Evolutionary conservation across 1,140 invertebrate genomes (phyloP).

Genomic region (Psix sp.): DNA sequence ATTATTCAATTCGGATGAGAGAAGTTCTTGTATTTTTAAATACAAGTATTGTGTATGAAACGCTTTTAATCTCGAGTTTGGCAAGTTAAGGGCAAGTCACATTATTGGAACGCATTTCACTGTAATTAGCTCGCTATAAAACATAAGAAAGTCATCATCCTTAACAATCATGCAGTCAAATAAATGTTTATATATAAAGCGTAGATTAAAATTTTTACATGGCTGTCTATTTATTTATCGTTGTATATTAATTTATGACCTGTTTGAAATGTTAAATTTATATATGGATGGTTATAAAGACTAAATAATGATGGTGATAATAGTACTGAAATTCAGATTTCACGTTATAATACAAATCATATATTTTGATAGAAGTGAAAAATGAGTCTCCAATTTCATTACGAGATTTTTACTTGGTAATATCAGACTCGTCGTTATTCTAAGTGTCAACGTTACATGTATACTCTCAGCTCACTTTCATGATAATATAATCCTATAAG

Average conservation of each 20-base stretch:
- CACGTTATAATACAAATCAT: no score
- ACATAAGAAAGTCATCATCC: constrained; percentile 19
- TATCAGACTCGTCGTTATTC: constrained; percentile 58
- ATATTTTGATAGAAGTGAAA: no score
- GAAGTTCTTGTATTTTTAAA: constrained; percentile 68
- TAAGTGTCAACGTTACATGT: constrained; percentile 57
- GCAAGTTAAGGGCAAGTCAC: constrained; percentile 75
- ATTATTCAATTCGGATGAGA: constrained; percentile 75
- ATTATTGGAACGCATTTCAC: constrained; percentile 64
- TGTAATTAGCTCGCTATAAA: constrained; percentile 42
- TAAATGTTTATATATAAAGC: no score
- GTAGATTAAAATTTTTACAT: no score
- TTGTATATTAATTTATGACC: no score
- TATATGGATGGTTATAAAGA: no score
- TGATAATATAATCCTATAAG: constrained; percentile 58
- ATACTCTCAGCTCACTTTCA: constrained; percentile 42
- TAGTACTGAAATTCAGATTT: no score
- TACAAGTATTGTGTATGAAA: constrained; percentile 45
- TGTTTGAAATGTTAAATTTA: no score
- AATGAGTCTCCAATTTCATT: no score
- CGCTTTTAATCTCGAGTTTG: constrained; percentile 68
- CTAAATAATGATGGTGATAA: no score
- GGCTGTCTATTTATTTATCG: no score
- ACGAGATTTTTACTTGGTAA: constrained; percentile 33
- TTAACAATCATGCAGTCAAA: not conserved